These are phyloP conservation scores for Heliconius eleuchia DNA, from an alignment of 1,140 invertebrate genomes.

Conservation along the genomic window DNA sequence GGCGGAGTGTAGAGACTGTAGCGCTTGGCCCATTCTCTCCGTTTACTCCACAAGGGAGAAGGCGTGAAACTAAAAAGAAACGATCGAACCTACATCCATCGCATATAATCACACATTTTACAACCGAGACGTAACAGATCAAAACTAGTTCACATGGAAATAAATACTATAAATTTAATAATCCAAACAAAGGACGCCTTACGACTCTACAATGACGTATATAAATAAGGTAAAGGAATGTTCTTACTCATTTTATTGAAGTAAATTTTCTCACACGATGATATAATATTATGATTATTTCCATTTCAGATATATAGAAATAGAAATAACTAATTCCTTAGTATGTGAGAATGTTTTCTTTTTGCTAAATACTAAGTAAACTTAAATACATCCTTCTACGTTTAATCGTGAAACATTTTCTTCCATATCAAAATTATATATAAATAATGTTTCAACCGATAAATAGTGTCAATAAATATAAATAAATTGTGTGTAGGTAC, in stretches of 20 bases:
- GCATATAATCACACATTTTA: neutral
- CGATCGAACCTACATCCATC: neutral
- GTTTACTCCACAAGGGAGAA: neutral
- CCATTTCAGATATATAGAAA: neutral
- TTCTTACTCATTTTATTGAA: conserved; percentile 32
- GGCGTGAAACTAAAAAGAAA: too few species aligned
- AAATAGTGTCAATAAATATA: too few species aligned
- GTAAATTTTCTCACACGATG: conserved; percentile 23
- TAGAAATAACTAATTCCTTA: conserved; percentile 1
- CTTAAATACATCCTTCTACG: too few species aligned
- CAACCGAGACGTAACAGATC: neutral
- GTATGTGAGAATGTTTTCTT: neutral
- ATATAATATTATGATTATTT: conserved; percentile 9
- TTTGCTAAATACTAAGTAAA: neutral
- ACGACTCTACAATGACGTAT: neutral
- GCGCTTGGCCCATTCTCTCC: too few species aligned
- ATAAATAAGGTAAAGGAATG: conserved; percentile 14
- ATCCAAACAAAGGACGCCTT: conserved; percentile 4
- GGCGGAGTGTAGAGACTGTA: too few species aligned
- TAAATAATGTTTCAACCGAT: too few species aligned
- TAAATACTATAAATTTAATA: conserved; percentile 13
- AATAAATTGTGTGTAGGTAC: too few species aligned
- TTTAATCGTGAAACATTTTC: neutral
- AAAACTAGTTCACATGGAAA: neutral
- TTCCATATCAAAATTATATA: neutral